Base-by-base conservation (phyloP, 2,888 invertebrate genomes). In the Melanostoma mellinum region DNA sequence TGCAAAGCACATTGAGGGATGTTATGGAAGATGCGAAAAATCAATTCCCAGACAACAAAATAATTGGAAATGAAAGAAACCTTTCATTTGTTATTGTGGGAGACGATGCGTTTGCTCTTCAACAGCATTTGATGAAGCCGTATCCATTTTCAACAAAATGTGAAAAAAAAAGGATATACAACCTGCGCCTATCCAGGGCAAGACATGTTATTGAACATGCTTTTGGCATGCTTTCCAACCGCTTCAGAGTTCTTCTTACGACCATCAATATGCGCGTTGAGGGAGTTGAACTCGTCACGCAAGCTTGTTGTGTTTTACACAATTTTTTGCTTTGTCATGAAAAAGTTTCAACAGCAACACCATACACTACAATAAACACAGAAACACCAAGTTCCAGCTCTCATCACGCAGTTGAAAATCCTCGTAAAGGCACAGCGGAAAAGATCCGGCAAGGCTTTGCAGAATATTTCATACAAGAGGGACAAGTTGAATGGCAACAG, bases 151-250 rank as follows among this genome's bases (percentile, higher is more conserved):
- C 20, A 20, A 20, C 20, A 20, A 20, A 20, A 20, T 20, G 20
- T 20, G 20, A 20, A 20, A 20, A 20, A 1, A 20, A 20, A 20
- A 20, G 20, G 20, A 20, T 20, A 20, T 9, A n/a, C 10, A 46
- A 46, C 46, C 9, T 46, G 9, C 46, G n/a, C 46, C 46, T 46
- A 5, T n/a, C 46, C n/a, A 9, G 46, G 3, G 46, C 46, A 3
- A 46, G 46, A 6, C 46, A 46, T 46, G n/a, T 46, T 8, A 10
- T 46, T 46, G 46, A 46, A 46, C 46, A 46, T 4, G 46, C 46
- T 5, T 46, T 46, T 46, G 6, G 46, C 2, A 46, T 46, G 9
- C 10, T 46, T n/a, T 46, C 46, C 9, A 46, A 46, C 10, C 9
- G 46, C 9, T 46, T 46, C n/a, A 46, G n/a, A 46, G 10, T 46